Base-by-base conservation (phyloP, 2,888 invertebrate species). In the Sinhomidia bicolor region DNA sequence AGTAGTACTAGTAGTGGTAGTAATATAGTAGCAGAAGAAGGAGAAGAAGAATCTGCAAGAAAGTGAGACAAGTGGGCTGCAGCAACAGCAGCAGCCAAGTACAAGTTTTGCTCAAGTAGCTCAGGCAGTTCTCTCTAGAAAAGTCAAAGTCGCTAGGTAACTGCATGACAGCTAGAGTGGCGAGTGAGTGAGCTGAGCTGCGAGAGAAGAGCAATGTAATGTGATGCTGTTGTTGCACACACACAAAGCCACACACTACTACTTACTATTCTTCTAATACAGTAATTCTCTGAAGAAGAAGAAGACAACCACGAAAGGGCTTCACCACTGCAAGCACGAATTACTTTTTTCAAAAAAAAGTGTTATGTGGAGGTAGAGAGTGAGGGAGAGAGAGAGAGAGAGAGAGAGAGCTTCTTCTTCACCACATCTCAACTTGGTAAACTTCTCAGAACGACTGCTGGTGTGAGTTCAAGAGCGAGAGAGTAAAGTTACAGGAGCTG, bases 101-200 rank as follows among this genome's bases (percentile, higher is more conserved):
- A 6, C 9, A n/a, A n/a, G n/a, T n/a, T n/a, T n/a, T n/a, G n/a
- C n/a, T n/a, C n/a, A 60, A 60, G 20, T 1, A 71, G 36, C 60
- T 79, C 20, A 51, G n/a, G 26, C 23, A n/a, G 32, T 12, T 51
- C 36, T 47, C 68, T 47, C 20, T 10, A 51, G 51, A 88, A 88
- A 88, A 88, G 88, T 88, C 82, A 88, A 82, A 88, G 82, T 88
- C 74, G 81, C 80, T 88, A 78, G 82, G 86, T 71, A 78, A 71
- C 71, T 86, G 54, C 26, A 57, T 88, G 88, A 88, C 88, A 88
- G 82, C 76, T 80, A 41, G 23, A 68, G 54, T 74, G 17, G 36
- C n/a, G 76, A 47, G 76, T 23, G 76, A 23, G 51, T 47, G 76
- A 7, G 76, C 17, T 36, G n/a, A n/a, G n/a, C n/a, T 36, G 57